phyloP scores from a whole-genome alignment of 2,797 vertebrate species.

The Onychomys arenicola region DNA sequence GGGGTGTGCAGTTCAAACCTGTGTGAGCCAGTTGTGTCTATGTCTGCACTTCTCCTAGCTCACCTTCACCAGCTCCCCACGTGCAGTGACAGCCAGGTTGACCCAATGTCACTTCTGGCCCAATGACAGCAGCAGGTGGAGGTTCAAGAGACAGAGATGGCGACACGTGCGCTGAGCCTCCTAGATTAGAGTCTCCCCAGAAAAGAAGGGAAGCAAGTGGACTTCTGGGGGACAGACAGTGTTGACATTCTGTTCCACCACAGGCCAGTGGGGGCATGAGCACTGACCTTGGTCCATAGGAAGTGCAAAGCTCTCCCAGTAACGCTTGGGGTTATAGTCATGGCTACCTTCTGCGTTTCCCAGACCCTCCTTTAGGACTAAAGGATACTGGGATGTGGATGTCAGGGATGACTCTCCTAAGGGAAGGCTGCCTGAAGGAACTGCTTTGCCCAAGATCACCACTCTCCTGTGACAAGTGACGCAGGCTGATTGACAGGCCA shows the following conservation, averaged over 20 bases:
- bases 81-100: slow-evolving; percentile 56
- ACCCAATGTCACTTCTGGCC: slow-evolving; percentile 64
- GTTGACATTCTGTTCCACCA: not conserved
- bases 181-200: not conserved
- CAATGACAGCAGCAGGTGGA: slow-evolving; percentile 54
- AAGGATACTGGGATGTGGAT: not conserved
- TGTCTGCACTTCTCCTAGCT: slow-evolving; percentile 67
- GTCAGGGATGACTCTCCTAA: not conserved
- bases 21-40: slow-evolving; percentile 76
- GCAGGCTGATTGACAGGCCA: not conserved
- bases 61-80: slow-evolving; percentile 70
- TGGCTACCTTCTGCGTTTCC: not conserved
- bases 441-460: not conserved
- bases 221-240: not conserved
- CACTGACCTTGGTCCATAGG: not conserved
- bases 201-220: not conserved
- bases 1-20: slow-evolving; percentile 83
- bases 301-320: not conserved
- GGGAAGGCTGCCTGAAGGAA: not conserved
- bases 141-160: not conserved
- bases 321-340: not conserved
- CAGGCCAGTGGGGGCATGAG: no score
- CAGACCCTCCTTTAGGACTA: not conserved
- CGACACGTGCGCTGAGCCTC: not conserved
- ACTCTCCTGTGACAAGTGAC: not conserved